These are phyloP conservation scores for Gymnobelideus leadbeateri DNA, from an alignment of 2,113 vertebrate genomes.

Conservation along the genomic window DNA sequence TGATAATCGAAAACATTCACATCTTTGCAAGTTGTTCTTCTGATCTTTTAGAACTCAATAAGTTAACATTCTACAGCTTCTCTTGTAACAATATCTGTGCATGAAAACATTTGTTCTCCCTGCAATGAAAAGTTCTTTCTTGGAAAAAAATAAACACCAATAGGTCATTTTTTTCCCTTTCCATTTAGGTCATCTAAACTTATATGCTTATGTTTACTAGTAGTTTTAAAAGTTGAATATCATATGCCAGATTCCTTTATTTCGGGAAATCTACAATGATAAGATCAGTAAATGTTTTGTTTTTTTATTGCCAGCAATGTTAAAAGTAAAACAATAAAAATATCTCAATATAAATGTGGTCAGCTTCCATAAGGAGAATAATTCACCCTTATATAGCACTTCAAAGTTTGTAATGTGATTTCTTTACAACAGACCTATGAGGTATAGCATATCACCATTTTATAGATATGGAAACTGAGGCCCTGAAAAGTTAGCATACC, in stretches of 20 bases:
- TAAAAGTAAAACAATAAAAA: conserved; percentile 18
- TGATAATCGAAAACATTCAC: not conserved
- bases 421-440: not conserved
- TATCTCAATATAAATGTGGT: conserved; percentile 27
- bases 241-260: conserved; percentile 45
- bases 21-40: not conserved
- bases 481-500: not conserved
- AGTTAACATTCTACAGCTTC: not conserved
- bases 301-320: conserved; percentile 38
- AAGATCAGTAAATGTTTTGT: conserved; percentile 56
- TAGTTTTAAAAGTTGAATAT: conserved; percentile 45
- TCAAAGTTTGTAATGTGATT: not conserved
- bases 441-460: not conserved
- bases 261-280: conserved; percentile 38
- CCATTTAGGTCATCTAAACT: not conserved
- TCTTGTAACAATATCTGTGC: not conserved
- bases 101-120: not conserved
- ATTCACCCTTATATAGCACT: not conserved
- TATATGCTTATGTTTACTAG: conserved; percentile 25
- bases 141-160: not conserved
- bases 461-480: not conserved
- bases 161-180: not conserved
- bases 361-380: conserved; percentile 34
- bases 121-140: not conserved
- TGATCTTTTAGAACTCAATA: not conserved